Evolutionary conservation across 1,140 invertebrate genomes (phyloP), one percentile per base, ranked within the genome.

Genomic region (Hermatobates lingyangjiaoensis): DNA sequence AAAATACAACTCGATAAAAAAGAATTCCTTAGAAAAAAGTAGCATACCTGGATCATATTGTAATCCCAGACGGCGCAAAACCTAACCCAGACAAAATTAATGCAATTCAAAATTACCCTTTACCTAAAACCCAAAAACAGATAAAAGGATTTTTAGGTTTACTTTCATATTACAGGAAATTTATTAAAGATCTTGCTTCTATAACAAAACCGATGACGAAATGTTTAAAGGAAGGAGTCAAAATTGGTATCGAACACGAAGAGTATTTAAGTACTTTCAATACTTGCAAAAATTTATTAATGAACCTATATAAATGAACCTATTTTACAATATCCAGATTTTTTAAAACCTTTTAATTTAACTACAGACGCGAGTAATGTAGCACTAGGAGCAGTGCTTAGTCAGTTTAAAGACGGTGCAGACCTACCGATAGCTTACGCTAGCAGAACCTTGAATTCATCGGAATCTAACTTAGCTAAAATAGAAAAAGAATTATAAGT

Each of bases 281-380:
- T n/a, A n/a, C n/a, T n/a, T n/a, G n/a, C n/a, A n/a, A n/a, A n/a
- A n/a, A n/a, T n/a, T n/a, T n/a, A n/a, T n/a, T n/a, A n/a, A n/a
- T n/a, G n/a, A n/a, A n/a, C n/a, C n/a, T n/a, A n/a, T n/a, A n/a
- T n/a, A n/a, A n/a, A n/a, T n/a, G 52, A 56, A 42, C 58, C 57
- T 10, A 56, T 62, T 7, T 38, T 65, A 18, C 55, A 59, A 56
- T 64, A 64, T 34, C 64, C 62, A 0, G 61, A 67, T 52, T 65
- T 65, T 26, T 21, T 3, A 12, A 60, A 63, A 60, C 44, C 38
- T 52, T 64, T 67, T 64, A 74, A 72, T 69, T 73, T 74, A 27
- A 74, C 67, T 56, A 75, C 74, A 27, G 72, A 74, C 15, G 70
- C 55, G 68, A 66, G 51, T 68, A 71, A 42, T 67, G 64, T 27